These are phyloP conservation scores for Luidia sarsii DNA, from an alignment of 53 echinoderm and acorn worm genomes.

Conservation along the genomic window DNA sequence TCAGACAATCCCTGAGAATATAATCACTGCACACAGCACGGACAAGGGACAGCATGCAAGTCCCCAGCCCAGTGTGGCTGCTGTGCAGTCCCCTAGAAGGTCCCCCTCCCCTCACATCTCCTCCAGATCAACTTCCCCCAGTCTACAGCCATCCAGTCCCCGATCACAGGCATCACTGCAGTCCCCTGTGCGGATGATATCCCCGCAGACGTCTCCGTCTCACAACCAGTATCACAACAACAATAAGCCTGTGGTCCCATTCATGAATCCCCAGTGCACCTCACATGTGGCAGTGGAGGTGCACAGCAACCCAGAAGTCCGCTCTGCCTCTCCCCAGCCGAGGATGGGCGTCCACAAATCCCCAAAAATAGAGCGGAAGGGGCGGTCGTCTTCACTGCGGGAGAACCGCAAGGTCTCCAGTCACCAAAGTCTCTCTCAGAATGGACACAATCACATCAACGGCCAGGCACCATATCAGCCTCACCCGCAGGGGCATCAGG, in stretches of 20 bases:
- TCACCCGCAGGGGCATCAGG: not conserved
- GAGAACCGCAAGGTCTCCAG: not conserved
- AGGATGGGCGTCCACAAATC: conserved; percentile 51
- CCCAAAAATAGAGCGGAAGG: conserved; percentile 37
- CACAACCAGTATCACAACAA: conserved; percentile 66
- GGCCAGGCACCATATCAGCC: conserved; percentile 55
- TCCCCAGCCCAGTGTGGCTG: conserved; percentile 6
- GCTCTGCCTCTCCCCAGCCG: conserved; percentile 47
- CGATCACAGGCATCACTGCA: conserved; percentile 64
- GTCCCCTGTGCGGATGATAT: conserved; percentile 57
- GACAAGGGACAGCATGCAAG: conserved; percentile 62
- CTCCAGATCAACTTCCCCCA: conserved; percentile 78
- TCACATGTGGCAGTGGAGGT: conserved; percentile 37
- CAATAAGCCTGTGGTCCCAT: conserved; percentile 54
- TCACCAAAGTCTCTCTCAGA: conserved; percentile 18
- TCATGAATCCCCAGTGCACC: conserved; percentile 29
- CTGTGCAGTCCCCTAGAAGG: conserved; percentile 64
- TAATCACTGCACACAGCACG: conserved; percentile 81
- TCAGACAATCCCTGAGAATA: conserved; percentile 96
- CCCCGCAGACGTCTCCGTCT: conserved; percentile 70
- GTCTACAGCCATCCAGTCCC: conserved; percentile 62
- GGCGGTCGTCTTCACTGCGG: conserved; percentile 31
- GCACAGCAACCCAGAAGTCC: conserved; percentile 32
- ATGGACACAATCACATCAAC: conserved; percentile 53
- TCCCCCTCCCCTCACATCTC: conserved; percentile 80